Percentiles rank a stretch among this genome's conserved stretches.
Conservation (phyloP, 92 coral and sea anemone genomes). For the Phenganax subtilis region DNA sequence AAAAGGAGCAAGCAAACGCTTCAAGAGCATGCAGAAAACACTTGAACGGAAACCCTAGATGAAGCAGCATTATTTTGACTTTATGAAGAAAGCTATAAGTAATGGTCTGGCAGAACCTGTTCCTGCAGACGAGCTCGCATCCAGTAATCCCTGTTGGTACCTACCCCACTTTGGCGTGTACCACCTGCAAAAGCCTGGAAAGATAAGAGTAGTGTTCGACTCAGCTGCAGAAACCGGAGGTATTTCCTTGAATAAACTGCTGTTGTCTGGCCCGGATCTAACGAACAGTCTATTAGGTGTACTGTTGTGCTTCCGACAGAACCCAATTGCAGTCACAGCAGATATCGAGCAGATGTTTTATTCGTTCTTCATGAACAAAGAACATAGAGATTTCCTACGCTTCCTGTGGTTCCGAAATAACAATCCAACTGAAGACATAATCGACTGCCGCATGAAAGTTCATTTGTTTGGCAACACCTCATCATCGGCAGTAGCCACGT, state of each 20-base stretch:
- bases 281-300: conserved; percentile 50
- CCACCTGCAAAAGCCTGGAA: conserved; percentile 43
- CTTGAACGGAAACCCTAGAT: conserved; percentile 42
- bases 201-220: conserved; percentile 54
- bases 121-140: no score
- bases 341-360: conserved; percentile 55
- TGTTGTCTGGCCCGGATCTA: conserved; percentile 42
- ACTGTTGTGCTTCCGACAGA: conserved; percentile 45
- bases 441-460: conserved; percentile 45
- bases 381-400: conserved; percentile 46
- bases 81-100: conserved; percentile 44
- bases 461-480: background rate
- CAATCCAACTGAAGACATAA: conserved; percentile 34
- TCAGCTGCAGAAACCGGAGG: conserved; percentile 47
- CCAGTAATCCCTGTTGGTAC: conserved; percentile 40
- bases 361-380: conserved; percentile 40
- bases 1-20: conserved; percentile 38
- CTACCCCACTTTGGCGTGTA: conserved; percentile 46
- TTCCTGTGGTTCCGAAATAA: conserved; percentile 49
- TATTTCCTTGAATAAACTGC: conserved; percentile 41
- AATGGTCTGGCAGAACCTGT: conserved; percentile 42
- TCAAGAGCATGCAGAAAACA: conserved; percentile 21
- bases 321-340: conserved; percentile 46
- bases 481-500: no score
- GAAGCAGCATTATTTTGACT: conserved; percentile 47